A percentile compares a stretch with the other conserved stretches of the same genome.
These are phyloP conservation scores for Onychomys arenicola DNA, from an alignment of 2,797 vertebrate species.

Conservation along the genomic window DNA sequence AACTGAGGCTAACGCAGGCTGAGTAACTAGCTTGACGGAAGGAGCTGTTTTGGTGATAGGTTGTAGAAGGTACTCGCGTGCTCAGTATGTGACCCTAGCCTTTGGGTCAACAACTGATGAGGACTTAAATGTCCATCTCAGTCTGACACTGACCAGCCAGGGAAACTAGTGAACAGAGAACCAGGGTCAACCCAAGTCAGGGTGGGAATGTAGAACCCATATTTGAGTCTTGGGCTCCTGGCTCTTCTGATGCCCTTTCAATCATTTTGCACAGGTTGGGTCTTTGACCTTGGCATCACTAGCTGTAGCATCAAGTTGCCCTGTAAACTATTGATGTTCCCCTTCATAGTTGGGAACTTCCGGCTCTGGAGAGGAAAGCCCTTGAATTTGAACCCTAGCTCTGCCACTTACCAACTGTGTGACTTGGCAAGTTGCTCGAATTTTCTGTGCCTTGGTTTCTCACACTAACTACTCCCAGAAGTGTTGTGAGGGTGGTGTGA, in stretches of 20 bases:
- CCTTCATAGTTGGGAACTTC: neutral
- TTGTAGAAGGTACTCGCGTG: neutral
- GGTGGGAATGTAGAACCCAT: neutral
- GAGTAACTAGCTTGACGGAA: neutral
- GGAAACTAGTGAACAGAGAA: constrained; percentile 4
- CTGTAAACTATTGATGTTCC: neutral
- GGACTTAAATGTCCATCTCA: neutral
- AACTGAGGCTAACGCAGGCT: constrained; percentile 6
- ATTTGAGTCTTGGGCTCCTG: neutral
- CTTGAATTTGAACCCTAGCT: constrained; percentile 9
- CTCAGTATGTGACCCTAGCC: neutral
- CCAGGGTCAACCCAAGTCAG: neutral
- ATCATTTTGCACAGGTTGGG: neutral
- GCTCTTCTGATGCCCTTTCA: neutral
- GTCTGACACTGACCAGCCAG: neutral
- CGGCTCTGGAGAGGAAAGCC: neutral
- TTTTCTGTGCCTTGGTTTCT: neutral
- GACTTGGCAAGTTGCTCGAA: constrained; percentile 19
- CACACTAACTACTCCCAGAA: neutral
- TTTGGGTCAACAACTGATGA: neutral
- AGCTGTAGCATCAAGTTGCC: neutral
- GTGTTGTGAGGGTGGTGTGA: neutral
- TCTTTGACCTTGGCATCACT: neutral
- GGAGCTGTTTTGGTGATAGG: neutral
- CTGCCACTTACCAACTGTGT: neutral